phyloP scores from a whole-genome alignment of 2,888 invertebrate genomes.

The Lepeophtheirus nordmannii region DNA sequence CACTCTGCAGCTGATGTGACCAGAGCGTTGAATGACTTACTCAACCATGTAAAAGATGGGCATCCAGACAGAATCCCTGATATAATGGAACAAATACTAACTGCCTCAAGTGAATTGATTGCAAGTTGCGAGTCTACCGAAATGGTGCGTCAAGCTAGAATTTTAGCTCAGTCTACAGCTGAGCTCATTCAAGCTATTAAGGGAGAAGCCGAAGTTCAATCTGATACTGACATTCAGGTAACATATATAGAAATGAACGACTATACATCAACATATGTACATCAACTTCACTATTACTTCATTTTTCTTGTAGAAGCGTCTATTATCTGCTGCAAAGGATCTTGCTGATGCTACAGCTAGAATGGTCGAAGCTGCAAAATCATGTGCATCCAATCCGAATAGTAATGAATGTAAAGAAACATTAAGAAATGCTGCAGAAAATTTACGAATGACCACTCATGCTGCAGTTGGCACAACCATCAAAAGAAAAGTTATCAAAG shows the following conservation, averaged over 20 bases:
- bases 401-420: constrained; percentile 68
- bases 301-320: constrained; percentile 45
- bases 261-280: neutral
- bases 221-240: constrained; percentile 59
- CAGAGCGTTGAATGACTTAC: constrained; percentile 66
- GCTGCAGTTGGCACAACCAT: constrained; percentile 67
- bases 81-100: constrained; percentile 42
- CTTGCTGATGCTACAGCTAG: constrained; percentile 86
- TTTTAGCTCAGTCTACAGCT: constrained; percentile 83
- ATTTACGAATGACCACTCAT: constrained; percentile 69
- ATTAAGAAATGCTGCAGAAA: constrained; percentile 74
- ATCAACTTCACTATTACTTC: neutral
- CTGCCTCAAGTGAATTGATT: constrained; percentile 72
- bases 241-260: neutral
- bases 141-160: constrained; percentile 82
- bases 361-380: constrained; percentile 89
- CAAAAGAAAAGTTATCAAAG: constrained; percentile 52
- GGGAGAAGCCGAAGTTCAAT: constrained; percentile 36
- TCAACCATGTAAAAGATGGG: constrained; percentile 58
- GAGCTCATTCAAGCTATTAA: constrained; percentile 86
- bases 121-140: constrained; percentile 69
- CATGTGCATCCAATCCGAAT: constrained; percentile 69
- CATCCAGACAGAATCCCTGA: constrained; percentile 30
- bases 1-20: constrained; percentile 75
- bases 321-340: constrained; percentile 84